Conservation (phyloP, 2,797 vertebrate genomes). For the Fundulus diaphanus region DNA sequence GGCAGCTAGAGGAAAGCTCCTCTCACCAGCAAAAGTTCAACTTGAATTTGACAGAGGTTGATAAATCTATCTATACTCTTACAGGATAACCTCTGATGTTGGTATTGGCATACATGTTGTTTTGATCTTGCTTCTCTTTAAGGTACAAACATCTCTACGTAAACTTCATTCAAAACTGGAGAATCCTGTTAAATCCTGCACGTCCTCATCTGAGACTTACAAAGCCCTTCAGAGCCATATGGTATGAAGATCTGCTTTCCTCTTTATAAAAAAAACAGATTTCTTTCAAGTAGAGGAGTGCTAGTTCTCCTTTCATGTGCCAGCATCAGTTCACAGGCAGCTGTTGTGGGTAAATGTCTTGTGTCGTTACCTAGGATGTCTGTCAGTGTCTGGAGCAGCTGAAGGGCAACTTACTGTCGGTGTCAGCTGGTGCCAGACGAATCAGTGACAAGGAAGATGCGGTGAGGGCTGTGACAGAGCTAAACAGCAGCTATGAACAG, state of each 20-base stretch:
- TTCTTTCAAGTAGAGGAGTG: background rate
- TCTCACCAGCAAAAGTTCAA: constrained; percentile 88
- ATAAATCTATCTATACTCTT: background rate
- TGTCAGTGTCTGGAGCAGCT: constrained; percentile 87
- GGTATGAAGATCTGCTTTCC: constrained; percentile 71
- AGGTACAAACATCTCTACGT: constrained; percentile 84
- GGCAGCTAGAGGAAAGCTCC: constrained; percentile 83
- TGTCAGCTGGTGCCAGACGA: constrained; percentile 84
- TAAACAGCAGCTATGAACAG: constrained; percentile 82
- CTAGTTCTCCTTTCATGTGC: background rate
- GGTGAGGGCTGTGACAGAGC: constrained; percentile 69
- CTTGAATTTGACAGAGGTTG: constrained; percentile 87
- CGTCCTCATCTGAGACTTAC: constrained; percentile 89
- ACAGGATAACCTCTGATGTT: background rate
- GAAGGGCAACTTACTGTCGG: constrained; percentile 78
- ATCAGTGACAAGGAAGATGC: constrained; percentile 81
- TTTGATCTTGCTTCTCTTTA: constrained; percentile 26
- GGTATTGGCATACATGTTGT: background rate
- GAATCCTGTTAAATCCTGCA: constrained; percentile 84
- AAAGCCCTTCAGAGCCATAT: constrained; percentile 87
- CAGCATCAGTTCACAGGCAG: background rate
- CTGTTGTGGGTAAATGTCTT: constrained; percentile 16
- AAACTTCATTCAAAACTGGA: constrained; percentile 83
- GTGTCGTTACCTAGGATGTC: constrained; percentile 82
- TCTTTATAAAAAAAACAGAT: background rate